A percentile compares a stretch with the other conserved stretches of the same genome.
phyloP scores from a whole-genome alignment of 2,113 vertebrate genomes.

The Sapayoa aenigma region DNA sequence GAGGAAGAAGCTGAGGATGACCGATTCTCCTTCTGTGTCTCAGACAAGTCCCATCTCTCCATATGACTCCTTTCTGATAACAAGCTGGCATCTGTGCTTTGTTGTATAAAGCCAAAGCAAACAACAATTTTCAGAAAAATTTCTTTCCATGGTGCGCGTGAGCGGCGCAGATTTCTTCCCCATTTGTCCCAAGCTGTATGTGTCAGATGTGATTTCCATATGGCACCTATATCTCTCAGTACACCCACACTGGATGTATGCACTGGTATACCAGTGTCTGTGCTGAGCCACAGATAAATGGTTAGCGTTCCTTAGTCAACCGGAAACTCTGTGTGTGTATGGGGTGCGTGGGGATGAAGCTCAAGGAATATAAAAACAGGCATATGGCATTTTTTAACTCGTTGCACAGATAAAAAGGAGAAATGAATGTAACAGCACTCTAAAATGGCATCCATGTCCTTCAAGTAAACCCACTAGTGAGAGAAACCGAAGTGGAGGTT shows the following conservation, averaged over 20 bases:
- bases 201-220: slow-evolving; percentile 62
- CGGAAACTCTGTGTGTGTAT: slow-evolving; percentile 16
- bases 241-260: slow-evolving; percentile 48
- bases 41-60: neutral
- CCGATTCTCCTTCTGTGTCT: neutral
- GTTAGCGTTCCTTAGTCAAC: slow-evolving; percentile 61
- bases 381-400: slow-evolving; percentile 66
- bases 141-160: neutral
- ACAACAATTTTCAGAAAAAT: neutral
- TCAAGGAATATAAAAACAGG: slow-evolving; percentile 64
- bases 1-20: neutral
- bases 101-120: slow-evolving; percentile 3
- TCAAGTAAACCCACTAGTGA: slow-evolving; percentile 16
- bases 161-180: slow-evolving; percentile 49
- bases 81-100: neutral
- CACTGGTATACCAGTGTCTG: slow-evolving; percentile 11
- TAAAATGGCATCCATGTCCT: slow-evolving; percentile 1
- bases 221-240: slow-evolving; percentile 27
- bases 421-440: slow-evolving; percentile 33
- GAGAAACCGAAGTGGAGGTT: neutral
- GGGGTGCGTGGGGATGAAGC: slow-evolving; percentile 20
- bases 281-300: slow-evolving; percentile 45
- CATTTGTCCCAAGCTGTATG: slow-evolving; percentile 49
- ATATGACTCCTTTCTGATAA: neutral
- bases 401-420: slow-evolving; percentile 44